phyloP scores from a whole-genome alignment of 2,888 invertebrate genomes.

The Spicauda simplicius region DNA sequence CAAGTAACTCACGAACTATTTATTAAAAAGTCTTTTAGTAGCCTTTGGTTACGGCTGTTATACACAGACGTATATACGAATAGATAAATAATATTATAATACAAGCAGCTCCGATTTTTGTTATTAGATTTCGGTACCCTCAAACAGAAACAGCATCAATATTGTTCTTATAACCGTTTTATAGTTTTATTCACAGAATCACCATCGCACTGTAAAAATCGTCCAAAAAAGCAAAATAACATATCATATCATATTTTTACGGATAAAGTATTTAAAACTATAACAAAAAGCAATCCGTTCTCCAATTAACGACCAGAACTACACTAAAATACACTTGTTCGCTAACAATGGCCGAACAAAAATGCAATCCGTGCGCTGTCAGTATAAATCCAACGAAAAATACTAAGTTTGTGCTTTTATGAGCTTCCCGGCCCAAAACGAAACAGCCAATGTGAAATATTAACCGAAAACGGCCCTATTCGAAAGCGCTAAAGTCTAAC shows the following conservation, averaged over 20 bases:
- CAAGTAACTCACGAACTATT: no score
- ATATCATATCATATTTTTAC: slow-evolving; percentile 10
- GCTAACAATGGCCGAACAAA: slow-evolving; percentile 63
- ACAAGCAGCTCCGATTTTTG: no score
- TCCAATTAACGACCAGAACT: slow-evolving; percentile 52
- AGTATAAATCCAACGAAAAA: slow-evolving; percentile 72
- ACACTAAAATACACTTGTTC: slow-evolving; percentile 59
- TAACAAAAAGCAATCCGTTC: slow-evolving; percentile 29
- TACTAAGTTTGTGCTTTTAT: slow-evolving; percentile 70
- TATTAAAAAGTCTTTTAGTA: no score
- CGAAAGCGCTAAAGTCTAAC: neutral
- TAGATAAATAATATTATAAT: no score
- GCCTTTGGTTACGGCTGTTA: no score
- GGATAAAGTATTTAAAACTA: slow-evolving; percentile 13
- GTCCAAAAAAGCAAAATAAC: neutral
- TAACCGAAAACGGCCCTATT: slow-evolving; percentile 6
- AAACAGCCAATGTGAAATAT: slow-evolving; percentile 4
- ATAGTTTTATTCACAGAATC: no score
- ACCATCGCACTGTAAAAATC: no score
- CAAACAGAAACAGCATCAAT: no score
- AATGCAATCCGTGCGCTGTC: slow-evolving; percentile 77
- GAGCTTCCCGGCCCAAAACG: slow-evolving; percentile 39
- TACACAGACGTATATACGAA: no score
- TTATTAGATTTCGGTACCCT: no score
- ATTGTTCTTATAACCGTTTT: no score